Conservation (phyloP, 2,113 vertebrate species). For the Zosterops lateralis region DNA sequence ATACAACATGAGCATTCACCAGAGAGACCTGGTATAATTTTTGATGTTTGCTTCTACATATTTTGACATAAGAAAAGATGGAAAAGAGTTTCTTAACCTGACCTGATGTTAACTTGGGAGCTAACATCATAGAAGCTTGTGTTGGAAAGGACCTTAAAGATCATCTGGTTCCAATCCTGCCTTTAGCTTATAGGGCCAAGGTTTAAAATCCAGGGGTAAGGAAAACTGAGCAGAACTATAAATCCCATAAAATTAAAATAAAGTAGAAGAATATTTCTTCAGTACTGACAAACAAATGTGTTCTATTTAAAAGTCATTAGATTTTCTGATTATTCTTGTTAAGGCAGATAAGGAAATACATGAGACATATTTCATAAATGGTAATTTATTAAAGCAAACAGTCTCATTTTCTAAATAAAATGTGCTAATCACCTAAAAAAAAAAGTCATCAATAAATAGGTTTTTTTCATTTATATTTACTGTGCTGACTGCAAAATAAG, state of each 20-base stretch:
- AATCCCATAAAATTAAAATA: background rate
- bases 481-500: background rate
- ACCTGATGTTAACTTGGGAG: background rate
- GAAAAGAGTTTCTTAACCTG: background rate
- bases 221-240: background rate
- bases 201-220: background rate
- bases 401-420: constrained; percentile 3
- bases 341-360: background rate
- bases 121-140: background rate
- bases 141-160: background rate
- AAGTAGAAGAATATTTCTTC: background rate
- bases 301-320: background rate
- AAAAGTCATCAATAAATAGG: background rate
- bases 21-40: background rate
- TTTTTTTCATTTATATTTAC: background rate
- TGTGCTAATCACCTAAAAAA: background rate
- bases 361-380: background rate
- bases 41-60: background rate
- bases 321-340: background rate
- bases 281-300: background rate
- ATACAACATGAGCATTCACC: background rate
- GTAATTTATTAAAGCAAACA: constrained; percentile 58
- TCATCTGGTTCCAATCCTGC: background rate
- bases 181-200: background rate
- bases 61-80: background rate